Evolutionary conservation across 2,888 invertebrate genomes (phyloP).

Genomic region (Lithophane socia): DNA sequence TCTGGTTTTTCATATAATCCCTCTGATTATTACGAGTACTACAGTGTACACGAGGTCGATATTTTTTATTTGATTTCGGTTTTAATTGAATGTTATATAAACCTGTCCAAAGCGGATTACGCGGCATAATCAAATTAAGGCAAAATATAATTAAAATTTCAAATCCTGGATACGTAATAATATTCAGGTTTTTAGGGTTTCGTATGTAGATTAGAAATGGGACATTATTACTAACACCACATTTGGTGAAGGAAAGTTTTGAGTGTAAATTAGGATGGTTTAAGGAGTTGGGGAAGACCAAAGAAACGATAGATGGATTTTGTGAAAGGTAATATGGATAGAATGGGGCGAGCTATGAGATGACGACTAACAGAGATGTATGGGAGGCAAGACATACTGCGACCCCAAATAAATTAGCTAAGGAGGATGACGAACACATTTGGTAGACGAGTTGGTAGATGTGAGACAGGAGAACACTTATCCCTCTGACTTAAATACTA

Average conservation of each 20-base stretch:
- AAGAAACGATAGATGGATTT: neutral
- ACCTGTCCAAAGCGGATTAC: constrained; percentile 53
- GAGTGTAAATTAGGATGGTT: neutral
- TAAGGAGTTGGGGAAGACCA: too few species aligned
- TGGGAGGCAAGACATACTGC: neutral
- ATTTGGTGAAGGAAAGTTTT: neutral
- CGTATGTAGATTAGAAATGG: constrained; percentile 24
- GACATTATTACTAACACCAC: neutral
- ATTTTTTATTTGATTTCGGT: constrained; percentile 47
- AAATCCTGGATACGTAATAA: constrained; percentile 25
- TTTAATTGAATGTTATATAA: constrained; percentile 56
- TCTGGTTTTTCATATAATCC: constrained; percentile 1
- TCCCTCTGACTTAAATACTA: neutral
- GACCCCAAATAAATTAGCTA: neutral
- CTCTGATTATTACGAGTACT: constrained; percentile 19
- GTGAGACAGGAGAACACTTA: neutral
- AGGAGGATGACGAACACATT: too few species aligned
- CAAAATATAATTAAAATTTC: constrained; percentile 42
- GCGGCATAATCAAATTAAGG: constrained; percentile 37
- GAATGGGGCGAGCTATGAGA: too few species aligned
- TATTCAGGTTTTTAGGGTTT: constrained; percentile 10
- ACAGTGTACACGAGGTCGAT: constrained; percentile 20
- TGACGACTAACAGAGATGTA: neutral
- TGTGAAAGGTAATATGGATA: neutral
- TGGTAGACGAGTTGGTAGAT: too few species aligned